phyloP scores from a whole-genome alignment of 2,797 vertebrate genomes.

The Macropus fuliginosus region DNA sequence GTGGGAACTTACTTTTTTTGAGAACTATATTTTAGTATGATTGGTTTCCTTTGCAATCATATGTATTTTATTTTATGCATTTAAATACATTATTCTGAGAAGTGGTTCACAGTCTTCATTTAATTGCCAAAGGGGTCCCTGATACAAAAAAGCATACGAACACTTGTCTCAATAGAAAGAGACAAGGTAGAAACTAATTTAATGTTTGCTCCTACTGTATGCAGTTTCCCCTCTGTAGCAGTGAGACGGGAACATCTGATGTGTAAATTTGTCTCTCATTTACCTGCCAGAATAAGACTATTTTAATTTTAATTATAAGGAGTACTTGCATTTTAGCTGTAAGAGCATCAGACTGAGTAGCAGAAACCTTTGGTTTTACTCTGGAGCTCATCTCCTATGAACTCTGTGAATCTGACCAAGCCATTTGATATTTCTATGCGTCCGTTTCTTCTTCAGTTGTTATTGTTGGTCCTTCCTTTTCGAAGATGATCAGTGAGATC shows the following conservation, averaged over 20 bases:
- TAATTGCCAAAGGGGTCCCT: not conserved
- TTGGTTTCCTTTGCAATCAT: not conserved
- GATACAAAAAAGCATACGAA: not conserved
- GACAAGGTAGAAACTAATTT: not conserved
- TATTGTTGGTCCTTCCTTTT: not conserved
- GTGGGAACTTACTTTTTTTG: too few relatives aligned
- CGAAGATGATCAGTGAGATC: not conserved
- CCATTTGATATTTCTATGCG: not conserved
- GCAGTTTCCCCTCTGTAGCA: not conserved
- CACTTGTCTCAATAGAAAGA: not conserved
- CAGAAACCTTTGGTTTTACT: not conserved
- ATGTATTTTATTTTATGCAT: not conserved
- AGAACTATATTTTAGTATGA: too few relatives aligned
- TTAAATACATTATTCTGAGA: not conserved
- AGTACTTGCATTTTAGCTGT: not conserved
- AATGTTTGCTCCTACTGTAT: not conserved
- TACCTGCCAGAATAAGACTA: not conserved
- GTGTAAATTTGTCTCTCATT: not conserved
- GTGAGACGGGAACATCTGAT: not conserved
- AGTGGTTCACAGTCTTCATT: not conserved
- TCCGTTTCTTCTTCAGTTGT: not conserved
- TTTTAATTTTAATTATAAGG: not conserved
- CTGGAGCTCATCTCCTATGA: not conserved
- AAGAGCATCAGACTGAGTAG: not conserved
- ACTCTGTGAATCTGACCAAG: not conserved